Evolutionary conservation across 2,888 invertebrate genomes (phyloP).

Genomic region (Trypoxylon attenuatum): DNA sequence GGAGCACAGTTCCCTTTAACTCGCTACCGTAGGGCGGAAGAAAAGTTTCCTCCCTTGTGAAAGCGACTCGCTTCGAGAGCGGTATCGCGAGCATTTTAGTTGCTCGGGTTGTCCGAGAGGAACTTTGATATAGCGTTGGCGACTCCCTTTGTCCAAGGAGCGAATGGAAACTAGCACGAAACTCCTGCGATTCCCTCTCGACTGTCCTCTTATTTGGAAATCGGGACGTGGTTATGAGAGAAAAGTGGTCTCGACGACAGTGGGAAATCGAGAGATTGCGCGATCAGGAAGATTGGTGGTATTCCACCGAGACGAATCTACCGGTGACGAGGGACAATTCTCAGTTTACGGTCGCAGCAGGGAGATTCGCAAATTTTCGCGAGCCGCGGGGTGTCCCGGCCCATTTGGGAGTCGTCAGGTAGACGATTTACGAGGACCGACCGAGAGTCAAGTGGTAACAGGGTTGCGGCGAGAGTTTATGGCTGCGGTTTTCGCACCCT

Average conservation of each 20-base stretch:
- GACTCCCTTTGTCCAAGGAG: too few species aligned
- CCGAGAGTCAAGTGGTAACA: slow-evolving; percentile 20
- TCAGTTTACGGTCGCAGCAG: too few species aligned
- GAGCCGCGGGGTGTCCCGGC: neutral
- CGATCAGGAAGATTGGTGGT: too few species aligned
- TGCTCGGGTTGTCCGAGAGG: slow-evolving; percentile 1
- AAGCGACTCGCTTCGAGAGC: slow-evolving; percentile 12
- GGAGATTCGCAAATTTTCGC: slow-evolving; percentile 9
- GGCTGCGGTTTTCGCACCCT: slow-evolving; percentile 58
- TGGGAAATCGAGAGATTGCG: neutral
- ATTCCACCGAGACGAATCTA: too few species aligned
- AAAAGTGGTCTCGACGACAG: too few species aligned
- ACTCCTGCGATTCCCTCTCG: too few species aligned
- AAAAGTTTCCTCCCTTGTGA: slow-evolving; percentile 18
- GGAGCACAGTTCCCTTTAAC: neutral
- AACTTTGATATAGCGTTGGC: slow-evolving; percentile 28
- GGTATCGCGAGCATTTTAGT: too few species aligned
- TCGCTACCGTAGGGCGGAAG: slow-evolving; percentile 4
- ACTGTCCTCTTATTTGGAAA: too few species aligned
- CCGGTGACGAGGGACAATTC: too few species aligned
- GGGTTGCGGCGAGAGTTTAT: slow-evolving; percentile 45
- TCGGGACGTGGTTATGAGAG: too few species aligned
- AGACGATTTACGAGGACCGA: slow-evolving; percentile 26
- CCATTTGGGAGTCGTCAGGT: slow-evolving; percentile 9
- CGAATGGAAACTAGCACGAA: too few species aligned